Conservation (phyloP, 2,113 vertebrate genomes). For the Bubo bubo region DNA sequence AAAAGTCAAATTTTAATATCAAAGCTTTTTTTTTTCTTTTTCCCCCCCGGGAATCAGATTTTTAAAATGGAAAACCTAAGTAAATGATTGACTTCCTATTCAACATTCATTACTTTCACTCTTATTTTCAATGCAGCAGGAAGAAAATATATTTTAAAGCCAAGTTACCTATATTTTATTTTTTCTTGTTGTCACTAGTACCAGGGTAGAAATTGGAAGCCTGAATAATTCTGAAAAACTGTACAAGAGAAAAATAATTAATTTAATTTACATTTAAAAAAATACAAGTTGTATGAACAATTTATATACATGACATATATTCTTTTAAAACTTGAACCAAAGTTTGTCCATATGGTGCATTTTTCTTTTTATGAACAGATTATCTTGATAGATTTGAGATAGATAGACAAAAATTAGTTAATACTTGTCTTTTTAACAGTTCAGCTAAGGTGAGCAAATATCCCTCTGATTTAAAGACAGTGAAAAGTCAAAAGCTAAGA, state of each 20-base stretch:
- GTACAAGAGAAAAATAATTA: not conserved
- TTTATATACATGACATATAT: not conserved
- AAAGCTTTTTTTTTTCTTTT: not conserved
- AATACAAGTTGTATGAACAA: not conserved
- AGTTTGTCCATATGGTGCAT: not conserved
- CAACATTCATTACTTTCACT: not conserved
- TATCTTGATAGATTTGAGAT: not conserved
- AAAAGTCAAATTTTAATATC: not conserved
- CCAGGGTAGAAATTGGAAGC: not conserved
- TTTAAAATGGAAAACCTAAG: not conserved
- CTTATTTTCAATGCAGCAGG: not conserved
- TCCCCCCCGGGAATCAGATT: accelerated
- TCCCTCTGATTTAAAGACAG: not conserved
- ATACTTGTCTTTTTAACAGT: not conserved
- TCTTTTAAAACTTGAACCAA: not conserved
- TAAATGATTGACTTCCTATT: not conserved
- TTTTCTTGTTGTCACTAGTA: not conserved
- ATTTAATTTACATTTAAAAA: not conserved
- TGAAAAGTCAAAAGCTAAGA: not conserved
- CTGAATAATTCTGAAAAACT: not conserved
- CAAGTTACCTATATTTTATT: not conserved
- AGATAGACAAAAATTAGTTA: not conserved
- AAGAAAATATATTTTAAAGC: not conserved
- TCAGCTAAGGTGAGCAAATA: not conserved
- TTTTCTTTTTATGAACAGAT: not conserved